phyloP scores from a whole-genome alignment of 2,113 vertebrate genomes.

The Pycnonotus jocosus region DNA sequence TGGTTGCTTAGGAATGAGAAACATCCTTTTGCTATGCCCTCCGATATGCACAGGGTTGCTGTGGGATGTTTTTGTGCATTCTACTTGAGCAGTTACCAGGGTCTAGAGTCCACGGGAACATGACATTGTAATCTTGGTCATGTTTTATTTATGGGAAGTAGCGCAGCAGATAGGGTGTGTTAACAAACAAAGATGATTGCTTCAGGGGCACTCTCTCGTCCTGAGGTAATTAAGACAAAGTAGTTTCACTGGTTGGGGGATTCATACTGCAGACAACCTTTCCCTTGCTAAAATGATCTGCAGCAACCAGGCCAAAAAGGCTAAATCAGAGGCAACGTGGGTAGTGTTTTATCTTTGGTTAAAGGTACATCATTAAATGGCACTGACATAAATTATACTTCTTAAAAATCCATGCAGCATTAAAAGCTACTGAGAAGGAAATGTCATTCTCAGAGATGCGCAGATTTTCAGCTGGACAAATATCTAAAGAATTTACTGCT shows the following conservation, averaged over 20 bases:
- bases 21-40: constrained; percentile 42
- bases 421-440: constrained; percentile 55
- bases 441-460: constrained; percentile 49
- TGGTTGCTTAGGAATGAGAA: constrained; percentile 51
- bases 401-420: constrained; percentile 63
- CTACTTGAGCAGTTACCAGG: constrained; percentile 67
- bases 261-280: constrained; percentile 65
- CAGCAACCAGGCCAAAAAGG: constrained; percentile 53
- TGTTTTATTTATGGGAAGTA: constrained; percentile 85
- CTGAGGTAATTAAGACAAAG: constrained; percentile 87
- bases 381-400: constrained; percentile 63
- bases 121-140: constrained; percentile 82
- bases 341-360: constrained; percentile 64
- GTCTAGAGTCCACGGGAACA: constrained; percentile 74
- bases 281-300: constrained; percentile 61
- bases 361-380: constrained; percentile 66
- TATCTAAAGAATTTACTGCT: constrained; percentile 20
- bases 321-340: constrained; percentile 55
- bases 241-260: constrained; percentile 72
- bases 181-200: constrained; percentile 91
- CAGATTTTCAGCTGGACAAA: constrained; percentile 38
- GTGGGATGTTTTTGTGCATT: constrained; percentile 70
- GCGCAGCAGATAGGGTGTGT: constrained; percentile 77
- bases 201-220: constrained; percentile 78
- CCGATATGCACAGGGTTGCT: constrained; percentile 41